Evolutionary conservation across 2,113 vertebrate genomes (phyloP), one percentile per base, ranked within the genome.

Genomic region (Daubentonia madagascariensis): DNA sequence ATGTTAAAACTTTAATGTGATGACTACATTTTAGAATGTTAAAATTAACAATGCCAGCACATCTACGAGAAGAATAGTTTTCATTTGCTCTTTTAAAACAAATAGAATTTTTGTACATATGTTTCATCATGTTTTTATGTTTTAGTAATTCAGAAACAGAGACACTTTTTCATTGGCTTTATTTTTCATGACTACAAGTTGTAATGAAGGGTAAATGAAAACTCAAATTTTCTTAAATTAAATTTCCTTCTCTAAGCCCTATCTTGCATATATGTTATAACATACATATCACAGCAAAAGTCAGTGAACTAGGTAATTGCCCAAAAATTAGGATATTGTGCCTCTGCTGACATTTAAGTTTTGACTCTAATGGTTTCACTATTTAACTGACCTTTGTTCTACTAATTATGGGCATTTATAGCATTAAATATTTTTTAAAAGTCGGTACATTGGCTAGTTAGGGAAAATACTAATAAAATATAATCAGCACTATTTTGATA

Each of bases 1-100:
- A n/a, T 94, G 85, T 97, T 98, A 98, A 97, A 92, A 67, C 3
- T 97, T 98, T 59, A 87, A 37, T 95, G 93, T 97, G 97, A 96
- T 98, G 98, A 98, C 94, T 96, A 96, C 75, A 54, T 89, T 85
- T 96, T 61, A 83, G 25, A 78, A 75, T 83, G 68, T 87, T 93
- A 75, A 97, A 73, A 96, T 63, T 32, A 88, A 90, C 23, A 54
- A 88, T 61, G 45, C 48, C n/a, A 18, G 32, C 40, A 94, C 40
- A 67, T 95, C 43, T 70, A 80, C 57, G 67, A 73, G 67, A 79
- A 90, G n/a, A 63, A 86, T 25, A 65, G 30, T 79, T 48, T 48
- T 89, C n/a, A 12, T 89, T 87, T 78, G 79, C 3, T 87, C 40
- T 96, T 92, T 40, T 85, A 85, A 96, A 95, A 89, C 22, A 93